Base-by-base conservation (phyloP, 2,113 vertebrate species). In the Rana temporaria region DNA sequence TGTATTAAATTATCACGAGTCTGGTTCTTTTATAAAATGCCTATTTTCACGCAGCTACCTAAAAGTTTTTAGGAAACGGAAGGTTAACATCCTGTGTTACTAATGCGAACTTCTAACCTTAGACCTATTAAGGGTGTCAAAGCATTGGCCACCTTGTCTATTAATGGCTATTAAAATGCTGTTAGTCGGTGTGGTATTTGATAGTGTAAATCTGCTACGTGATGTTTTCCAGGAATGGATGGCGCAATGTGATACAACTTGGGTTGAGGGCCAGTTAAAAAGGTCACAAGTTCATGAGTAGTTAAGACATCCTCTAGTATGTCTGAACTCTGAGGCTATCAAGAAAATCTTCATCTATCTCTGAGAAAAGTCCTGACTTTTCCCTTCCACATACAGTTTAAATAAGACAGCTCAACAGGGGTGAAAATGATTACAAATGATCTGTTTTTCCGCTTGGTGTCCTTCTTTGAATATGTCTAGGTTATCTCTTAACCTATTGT, bases 361-460 rank as follows among this genome's bases (percentile, higher is more conserved):
- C 53, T 52, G 24, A 15, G 60, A 20, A 63, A 24, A 15, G 9
- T 26, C 8, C 22, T 72, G 53, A 56, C 30, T 59, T 74, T 4
- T 14, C 42, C 42, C 42, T 12, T 48, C 34, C 42, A 48, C 42
- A 48, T 32, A 60, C 55, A 60, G 30, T 34, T 74, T 30, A 60
- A 60, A 60, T 48, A 74, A 53, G 52, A 32, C 69, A 72, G 52
- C n/a, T 52, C 53, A 32, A 11, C 56, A 6, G 53, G 42, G 26
- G 55, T 59, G 24, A 74, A 74, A 20, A 60, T 38, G 12, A 30
- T 74, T 74, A 59, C 55, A 74, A 74, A 74, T 74, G 14, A 74
- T 38, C 71, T 74, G 71, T 74, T 74, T 60, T 60, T 60, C 71
- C 56, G 71, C 71, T 74, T 59, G 38, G 55, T 38, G 56, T 74